Evolutionary conservation across 2,113 vertebrate genomes (phyloP).

Genomic region (Microtus montanus): DNA sequence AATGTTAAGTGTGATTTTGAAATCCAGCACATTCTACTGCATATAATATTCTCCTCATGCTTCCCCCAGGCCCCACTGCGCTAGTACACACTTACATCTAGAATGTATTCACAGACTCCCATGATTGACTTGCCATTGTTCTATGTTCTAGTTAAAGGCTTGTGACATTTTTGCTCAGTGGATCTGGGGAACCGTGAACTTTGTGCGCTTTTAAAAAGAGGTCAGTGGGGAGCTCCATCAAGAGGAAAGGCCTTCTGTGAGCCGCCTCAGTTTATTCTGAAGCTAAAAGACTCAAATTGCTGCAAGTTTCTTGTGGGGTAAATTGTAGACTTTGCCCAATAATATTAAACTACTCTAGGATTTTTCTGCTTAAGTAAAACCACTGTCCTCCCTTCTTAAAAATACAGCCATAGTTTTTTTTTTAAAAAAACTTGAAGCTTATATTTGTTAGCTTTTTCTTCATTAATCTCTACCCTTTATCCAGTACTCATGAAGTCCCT

Average conservation of each 20-base stretch:
- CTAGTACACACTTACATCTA: background rate
- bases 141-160: conserved; percentile 49
- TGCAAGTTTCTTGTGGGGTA: conserved; percentile 31
- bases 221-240: conserved; percentile 54
- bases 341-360: conserved; percentile 64
- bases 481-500: conserved; percentile 13
- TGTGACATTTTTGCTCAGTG: conserved; percentile 77
- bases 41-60: background rate
- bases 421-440: conserved; percentile 42
- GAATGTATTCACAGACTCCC: conserved; percentile 65
- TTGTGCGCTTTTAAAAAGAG: conserved; percentile 72
- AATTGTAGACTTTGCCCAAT: conserved; percentile 60
- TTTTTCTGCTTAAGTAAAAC: conserved; percentile 67
- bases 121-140: conserved; percentile 50
- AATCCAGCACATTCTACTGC: background rate
- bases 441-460: conserved; percentile 39
- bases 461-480: conserved; percentile 7
- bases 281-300: conserved; percentile 56
- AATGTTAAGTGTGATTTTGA: background rate
- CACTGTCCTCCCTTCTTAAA: conserved; percentile 57
- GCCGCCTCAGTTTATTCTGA: conserved; percentile 70
- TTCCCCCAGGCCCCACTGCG: background rate
- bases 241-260: conserved; percentile 45
- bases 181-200: conserved; percentile 76
- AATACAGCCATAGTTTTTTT: conserved; percentile 22